phyloP scores from a whole-genome alignment of 2,888 invertebrate genomes.

The Syrista parreyssii region DNA sequence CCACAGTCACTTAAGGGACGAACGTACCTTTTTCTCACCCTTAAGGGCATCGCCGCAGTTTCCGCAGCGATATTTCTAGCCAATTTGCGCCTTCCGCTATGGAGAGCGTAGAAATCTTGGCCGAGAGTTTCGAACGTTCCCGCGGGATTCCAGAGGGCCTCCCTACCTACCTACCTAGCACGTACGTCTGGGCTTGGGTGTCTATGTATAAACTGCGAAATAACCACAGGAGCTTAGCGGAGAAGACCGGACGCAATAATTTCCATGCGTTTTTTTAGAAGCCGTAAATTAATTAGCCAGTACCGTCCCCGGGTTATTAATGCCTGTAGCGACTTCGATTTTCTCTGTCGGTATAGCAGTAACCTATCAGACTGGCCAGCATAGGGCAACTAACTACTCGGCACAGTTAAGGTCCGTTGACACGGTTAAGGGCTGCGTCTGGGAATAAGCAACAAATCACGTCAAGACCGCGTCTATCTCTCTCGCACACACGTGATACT shows the following conservation, averaged over 20 bases:
- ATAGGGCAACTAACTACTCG: not conserved
- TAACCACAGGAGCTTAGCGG: not conserved
- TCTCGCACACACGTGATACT: not conserved
- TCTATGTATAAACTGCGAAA: not conserved
- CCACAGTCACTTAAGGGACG: not conserved
- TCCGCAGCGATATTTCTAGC: not conserved
- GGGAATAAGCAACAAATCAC: not conserved
- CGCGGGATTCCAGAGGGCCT: not conserved
- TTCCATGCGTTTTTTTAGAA: constrained; percentile 10
- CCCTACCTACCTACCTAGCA: not conserved
- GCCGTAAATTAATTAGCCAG: constrained; percentile 8
- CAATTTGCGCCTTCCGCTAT: not conserved
- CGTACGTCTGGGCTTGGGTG: not conserved
- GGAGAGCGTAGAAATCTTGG: not conserved
- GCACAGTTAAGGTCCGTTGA: constrained; percentile 7
- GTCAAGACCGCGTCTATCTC: not conserved
- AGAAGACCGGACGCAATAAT: constrained; percentile 18
- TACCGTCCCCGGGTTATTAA: not conserved
- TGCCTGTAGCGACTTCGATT: not conserved
- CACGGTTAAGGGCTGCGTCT: constrained; percentile 4
- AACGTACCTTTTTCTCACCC: not conserved
- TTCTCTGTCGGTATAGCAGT: not conserved
- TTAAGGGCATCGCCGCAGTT: not conserved
- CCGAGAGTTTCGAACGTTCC: not conserved
- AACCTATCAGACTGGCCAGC: not conserved